These are phyloP conservation scores for Peribatodes rhomboidaria DNA, from an alignment of 2,888 invertebrate species.

Conservation along the genomic window DNA sequence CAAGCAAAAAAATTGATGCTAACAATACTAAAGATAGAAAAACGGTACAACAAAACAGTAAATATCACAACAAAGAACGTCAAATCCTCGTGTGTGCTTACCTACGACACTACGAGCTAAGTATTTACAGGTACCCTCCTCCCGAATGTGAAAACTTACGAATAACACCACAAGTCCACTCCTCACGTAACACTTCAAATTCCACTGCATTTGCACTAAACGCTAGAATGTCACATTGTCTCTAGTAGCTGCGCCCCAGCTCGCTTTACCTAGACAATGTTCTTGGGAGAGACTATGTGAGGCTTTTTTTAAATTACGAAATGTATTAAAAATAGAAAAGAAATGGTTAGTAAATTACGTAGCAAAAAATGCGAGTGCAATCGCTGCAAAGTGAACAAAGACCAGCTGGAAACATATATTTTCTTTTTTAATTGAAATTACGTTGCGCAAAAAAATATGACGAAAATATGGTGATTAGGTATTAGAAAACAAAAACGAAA, in stretches of 20 bases:
- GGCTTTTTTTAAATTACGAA: slow-evolving; percentile 27
- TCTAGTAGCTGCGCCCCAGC: slow-evolving; percentile 62
- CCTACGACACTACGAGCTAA: slow-evolving; percentile 56
- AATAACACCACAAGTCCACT: slow-evolving; percentile 57
- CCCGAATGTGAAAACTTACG: slow-evolving; percentile 55
- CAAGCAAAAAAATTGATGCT: too few species aligned
- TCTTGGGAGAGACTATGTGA: slow-evolving; percentile 65
- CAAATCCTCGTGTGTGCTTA: slow-evolving; percentile 82
- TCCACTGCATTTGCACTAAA: slow-evolving; percentile 61
- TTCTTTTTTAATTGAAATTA: too few species aligned
- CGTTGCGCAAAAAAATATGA: too few species aligned
- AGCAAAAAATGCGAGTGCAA: neutral
- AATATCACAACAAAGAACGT: slow-evolving; percentile 70
- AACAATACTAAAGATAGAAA: neutral
- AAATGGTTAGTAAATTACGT: too few species aligned
- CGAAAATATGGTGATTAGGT: too few species aligned
- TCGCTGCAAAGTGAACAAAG: neutral
- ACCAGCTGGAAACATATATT: too few species aligned
- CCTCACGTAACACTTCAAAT: slow-evolving; percentile 63
- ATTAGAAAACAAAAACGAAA: too few species aligned
- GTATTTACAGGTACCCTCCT: slow-evolving; percentile 77
- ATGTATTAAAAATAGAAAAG: too few species aligned
- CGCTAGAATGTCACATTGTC: slow-evolving; percentile 42
- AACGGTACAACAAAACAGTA: slow-evolving; percentile 5
- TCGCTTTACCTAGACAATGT: slow-evolving; percentile 83